Conservation (phyloP, 1,140 invertebrate species). For the Marisa cornuarietis region DNA sequence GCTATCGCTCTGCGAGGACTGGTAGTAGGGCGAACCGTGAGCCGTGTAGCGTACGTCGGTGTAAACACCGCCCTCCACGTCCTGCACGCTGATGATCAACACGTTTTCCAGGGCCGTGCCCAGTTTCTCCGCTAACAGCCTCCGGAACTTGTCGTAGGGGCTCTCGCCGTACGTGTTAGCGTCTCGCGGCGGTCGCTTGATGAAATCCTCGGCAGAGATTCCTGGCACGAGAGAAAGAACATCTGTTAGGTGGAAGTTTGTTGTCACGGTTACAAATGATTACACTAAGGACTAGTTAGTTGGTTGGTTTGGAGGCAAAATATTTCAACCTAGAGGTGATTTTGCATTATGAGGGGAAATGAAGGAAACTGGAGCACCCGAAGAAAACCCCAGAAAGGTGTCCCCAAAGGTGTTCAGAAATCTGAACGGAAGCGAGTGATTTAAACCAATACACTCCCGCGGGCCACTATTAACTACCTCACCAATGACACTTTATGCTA, state of each 20-base stretch:
- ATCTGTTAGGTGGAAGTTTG: neutral
- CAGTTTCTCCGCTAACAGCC: conserved; percentile 85
- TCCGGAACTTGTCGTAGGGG: conserved; percentile 87
- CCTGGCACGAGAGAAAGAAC: conserved; percentile 67
- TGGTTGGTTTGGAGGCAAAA: too few species aligned
- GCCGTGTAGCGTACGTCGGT: conserved; percentile 91
- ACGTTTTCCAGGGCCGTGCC: conserved; percentile 89
- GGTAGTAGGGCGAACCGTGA: conserved; percentile 95
- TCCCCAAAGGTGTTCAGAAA: too few species aligned
- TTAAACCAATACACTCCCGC: too few species aligned
- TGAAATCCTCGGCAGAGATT: conserved; percentile 94
- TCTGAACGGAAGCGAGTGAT: too few species aligned
- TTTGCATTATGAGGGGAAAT: too few species aligned
- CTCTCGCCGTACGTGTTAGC: conserved; percentile 76
- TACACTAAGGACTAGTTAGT: too few species aligned
- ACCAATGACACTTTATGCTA: too few species aligned
- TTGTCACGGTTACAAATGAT: too few species aligned
- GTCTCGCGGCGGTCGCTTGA: conserved; percentile 61
- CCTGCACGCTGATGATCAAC: conserved; percentile 89
- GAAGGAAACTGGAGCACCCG: too few species aligned
- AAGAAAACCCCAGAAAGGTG: too few species aligned
- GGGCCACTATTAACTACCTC: too few species aligned
- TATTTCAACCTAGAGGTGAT: too few species aligned
- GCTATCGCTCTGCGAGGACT: conserved; percentile 91
- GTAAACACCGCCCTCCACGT: conserved; percentile 67